Conservation (phyloP, 2,113 vertebrate genomes). For the Rhinolophus sinicus region DNA sequence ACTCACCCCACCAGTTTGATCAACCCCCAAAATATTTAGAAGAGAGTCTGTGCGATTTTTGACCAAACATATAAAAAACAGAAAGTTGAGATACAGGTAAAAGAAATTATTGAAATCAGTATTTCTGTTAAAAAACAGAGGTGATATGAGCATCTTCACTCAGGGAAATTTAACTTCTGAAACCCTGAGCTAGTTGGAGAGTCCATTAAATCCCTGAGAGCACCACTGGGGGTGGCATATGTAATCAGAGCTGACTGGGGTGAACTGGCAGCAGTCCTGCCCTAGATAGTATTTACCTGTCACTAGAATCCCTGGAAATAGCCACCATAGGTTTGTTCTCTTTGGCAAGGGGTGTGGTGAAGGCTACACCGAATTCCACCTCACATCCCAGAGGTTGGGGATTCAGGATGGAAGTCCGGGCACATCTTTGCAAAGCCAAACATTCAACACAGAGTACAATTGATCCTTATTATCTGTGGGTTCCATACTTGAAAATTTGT, state of each 20-base stretch:
- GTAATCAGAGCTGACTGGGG: neutral
- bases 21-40: neutral
- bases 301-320: neutral
- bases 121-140: conserved; percentile 50
- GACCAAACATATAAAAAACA: neutral
- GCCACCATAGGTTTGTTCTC: neutral
- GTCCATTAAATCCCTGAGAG: neutral
- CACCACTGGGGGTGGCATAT: neutral
- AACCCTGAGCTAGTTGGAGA: neutral
- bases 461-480: neutral
- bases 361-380: neutral
- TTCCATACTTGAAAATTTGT: neutral
- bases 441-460: neutral
- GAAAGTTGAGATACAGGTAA: neutral
- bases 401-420: neutral
- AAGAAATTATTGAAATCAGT: conserved; percentile 72
- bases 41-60: conserved; percentile 65
- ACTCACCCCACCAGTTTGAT: fast-evolving
- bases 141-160: neutral
- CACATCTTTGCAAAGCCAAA: neutral
- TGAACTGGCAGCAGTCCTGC: neutral
- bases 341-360: neutral
- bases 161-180: conserved; percentile 2
- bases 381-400: neutral
- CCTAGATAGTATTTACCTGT: neutral